Percentiles rank a stretch among this genome's conserved stretches.
These are phyloP conservation scores for Rhaphigaster nebulosa DNA, from an alignment of 2,888 invertebrate species.

Conservation along the genomic window DNA sequence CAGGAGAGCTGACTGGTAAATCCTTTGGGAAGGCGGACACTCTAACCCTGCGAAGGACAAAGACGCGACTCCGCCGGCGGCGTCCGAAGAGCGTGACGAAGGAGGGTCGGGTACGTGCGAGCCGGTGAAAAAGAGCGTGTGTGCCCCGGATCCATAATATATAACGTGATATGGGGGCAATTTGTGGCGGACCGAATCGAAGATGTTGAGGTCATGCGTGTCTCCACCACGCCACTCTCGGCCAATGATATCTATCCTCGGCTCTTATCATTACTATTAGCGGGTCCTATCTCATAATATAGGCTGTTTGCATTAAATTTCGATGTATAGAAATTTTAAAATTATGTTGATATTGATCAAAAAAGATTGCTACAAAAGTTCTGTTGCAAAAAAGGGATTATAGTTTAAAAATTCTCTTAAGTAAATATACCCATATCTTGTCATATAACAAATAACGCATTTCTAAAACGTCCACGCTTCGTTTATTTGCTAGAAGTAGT, in stretches of 20 bases:
- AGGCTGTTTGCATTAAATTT: too few species aligned
- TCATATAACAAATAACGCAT: too few species aligned
- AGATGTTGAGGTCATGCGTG: slow-evolving; percentile 58
- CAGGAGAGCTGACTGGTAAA: background rate
- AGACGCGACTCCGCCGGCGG: slow-evolving; percentile 11
- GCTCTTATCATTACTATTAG: slow-evolving; percentile 19
- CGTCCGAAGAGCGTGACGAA: slow-evolving; percentile 44
- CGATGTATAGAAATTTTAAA: too few species aligned
- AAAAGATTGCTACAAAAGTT: too few species aligned
- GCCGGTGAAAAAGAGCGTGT: slow-evolving; percentile 52
- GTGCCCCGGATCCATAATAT: slow-evolving; percentile 59
- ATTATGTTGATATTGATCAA: too few species aligned
- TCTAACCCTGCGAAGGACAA: background rate
- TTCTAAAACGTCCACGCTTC: too few species aligned
- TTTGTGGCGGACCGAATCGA: slow-evolving; percentile 55
- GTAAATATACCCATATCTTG: too few species aligned
- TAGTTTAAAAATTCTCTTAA: too few species aligned
- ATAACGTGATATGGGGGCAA: slow-evolving; percentile 60
- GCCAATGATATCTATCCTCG: background rate
- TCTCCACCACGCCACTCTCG: background rate
- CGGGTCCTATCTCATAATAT: background rate
- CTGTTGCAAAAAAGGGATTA: too few species aligned
- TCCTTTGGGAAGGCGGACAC: background rate
- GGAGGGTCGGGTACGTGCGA: slow-evolving; percentile 30
- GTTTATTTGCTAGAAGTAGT: too few species aligned